phyloP scores from a whole-genome alignment of 1,140 invertebrate species.

The Neodiprion pinetum region DNA sequence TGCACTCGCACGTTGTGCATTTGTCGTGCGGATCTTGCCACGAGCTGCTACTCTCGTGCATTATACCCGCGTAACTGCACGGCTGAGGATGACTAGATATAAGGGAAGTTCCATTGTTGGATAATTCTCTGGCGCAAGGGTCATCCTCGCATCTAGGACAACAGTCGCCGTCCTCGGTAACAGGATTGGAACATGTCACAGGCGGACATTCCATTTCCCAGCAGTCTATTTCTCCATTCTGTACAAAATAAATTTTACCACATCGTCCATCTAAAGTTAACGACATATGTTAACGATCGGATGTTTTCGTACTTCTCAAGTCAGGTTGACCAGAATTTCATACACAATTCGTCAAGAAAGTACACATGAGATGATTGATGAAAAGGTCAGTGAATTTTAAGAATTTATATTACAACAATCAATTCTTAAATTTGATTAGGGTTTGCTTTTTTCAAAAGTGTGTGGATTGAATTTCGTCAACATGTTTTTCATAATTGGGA shows the following conservation, averaged over 20 bases:
- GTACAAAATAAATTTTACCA: constrained; percentile 38
- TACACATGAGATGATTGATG: too few species aligned
- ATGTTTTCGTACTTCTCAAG: too few species aligned
- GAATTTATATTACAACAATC: too few species aligned
- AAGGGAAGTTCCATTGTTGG: constrained; percentile 43
- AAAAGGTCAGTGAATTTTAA: too few species aligned
- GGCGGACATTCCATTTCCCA: constrained; percentile 86
- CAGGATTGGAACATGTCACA: constrained; percentile 70
- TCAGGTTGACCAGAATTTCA: too few species aligned
- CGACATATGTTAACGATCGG: too few species aligned
- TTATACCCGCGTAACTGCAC: constrained; percentile 66
- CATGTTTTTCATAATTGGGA: too few species aligned
- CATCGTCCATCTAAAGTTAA: not conserved
- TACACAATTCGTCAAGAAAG: too few species aligned
- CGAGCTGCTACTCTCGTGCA: constrained; percentile 68
- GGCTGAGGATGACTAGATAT: constrained; percentile 52
- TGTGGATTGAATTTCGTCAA: too few species aligned
- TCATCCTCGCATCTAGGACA: constrained; percentile 76
- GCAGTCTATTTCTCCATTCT: constrained; percentile 89
- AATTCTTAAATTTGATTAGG: too few species aligned
- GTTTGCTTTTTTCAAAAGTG: too few species aligned
- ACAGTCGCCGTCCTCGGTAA: constrained; percentile 71
- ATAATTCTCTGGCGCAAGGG: constrained; percentile 56
- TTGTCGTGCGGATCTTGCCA: constrained; percentile 70
- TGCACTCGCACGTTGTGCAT: constrained; percentile 79